Percentiles rank a stretch among this genome's conserved stretches.
Conservation (phyloP, 2,797 vertebrate species). For the Staurois parvus region DNA sequence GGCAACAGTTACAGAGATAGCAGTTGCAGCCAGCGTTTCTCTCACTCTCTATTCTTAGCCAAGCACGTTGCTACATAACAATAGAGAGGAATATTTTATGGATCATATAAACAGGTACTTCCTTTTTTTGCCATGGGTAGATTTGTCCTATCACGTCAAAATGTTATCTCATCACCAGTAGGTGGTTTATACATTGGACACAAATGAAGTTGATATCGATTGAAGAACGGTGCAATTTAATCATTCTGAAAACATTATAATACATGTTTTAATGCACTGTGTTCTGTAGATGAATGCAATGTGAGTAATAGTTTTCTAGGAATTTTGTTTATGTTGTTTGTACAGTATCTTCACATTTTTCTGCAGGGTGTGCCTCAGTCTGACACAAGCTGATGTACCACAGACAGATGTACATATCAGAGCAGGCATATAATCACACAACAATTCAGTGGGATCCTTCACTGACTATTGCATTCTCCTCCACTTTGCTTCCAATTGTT, state of each 20-base stretch:
- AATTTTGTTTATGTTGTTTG: slow-evolving; percentile 44
- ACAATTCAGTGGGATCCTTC: slow-evolving; percentile 22
- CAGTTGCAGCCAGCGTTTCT: too few relatives aligned
- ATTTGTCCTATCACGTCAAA: too few relatives aligned
- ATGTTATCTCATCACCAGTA: too few relatives aligned
- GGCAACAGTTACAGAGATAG: too few relatives aligned
- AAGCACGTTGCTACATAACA: too few relatives aligned
- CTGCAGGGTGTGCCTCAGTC: slow-evolving; percentile 43
- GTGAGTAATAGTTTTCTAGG: slow-evolving; percentile 11
- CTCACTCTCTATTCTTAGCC: too few relatives aligned
- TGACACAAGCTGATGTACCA: slow-evolving; percentile 52
- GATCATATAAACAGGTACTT: too few relatives aligned
- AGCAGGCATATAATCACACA: slow-evolving; percentile 42
- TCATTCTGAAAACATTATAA: not conserved
- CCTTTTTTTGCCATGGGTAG: too few relatives aligned
- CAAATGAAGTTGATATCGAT: slow-evolving; percentile 24
- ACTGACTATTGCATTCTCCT: slow-evolving; percentile 27
- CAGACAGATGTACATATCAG: slow-evolving; percentile 46
- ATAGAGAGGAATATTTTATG: too few relatives aligned
- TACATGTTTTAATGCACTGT: slow-evolving; percentile 3
- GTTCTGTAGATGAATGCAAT: slow-evolving; percentile 4
- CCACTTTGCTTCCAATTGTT: slow-evolving; percentile 49
- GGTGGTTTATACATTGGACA: slow-evolving; percentile 6
- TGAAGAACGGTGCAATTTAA: slow-evolving; percentile 25
- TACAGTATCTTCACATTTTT: slow-evolving; percentile 46